phyloP scores from a whole-genome alignment of 2,113 vertebrate genomes.

The Chiloscyllium plagiosum region DNA sequence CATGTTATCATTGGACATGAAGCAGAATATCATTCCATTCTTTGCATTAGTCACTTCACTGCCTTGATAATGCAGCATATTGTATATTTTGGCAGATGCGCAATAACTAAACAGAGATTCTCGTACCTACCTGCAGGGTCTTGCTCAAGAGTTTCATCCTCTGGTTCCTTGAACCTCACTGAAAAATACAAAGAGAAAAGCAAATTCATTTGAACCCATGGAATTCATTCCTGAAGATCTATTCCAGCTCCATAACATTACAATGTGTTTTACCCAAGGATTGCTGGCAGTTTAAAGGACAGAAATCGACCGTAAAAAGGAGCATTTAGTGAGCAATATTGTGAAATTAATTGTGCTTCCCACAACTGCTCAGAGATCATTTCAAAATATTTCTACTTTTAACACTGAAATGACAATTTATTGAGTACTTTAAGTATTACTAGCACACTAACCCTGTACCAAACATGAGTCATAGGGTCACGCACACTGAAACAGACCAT shows the following conservation, averaged over 20 bases:
- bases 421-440: neutral
- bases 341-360: neutral
- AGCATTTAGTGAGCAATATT: neutral
- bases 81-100: neutral
- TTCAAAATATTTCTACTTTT: neutral
- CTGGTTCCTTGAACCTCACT: neutral
- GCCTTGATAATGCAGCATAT: neutral
- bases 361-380: neutral
- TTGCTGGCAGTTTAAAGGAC: neutral
- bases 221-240: neutral
- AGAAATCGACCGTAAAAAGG: neutral
- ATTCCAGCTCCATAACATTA: neutral
- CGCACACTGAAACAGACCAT: too few relatives aligned
- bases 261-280: neutral
- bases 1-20: neutral
- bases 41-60: neutral
- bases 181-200: neutral
- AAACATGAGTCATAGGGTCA: neutral
- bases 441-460: neutral
- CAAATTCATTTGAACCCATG: neutral
- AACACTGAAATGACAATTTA: neutral
- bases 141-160: slow-evolving; percentile 3
- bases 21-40: neutral
- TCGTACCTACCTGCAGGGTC: neutral
- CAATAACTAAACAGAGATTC: neutral